Conservation (phyloP, 2,113 vertebrate genomes). For the Sylvietta virens region DNA sequence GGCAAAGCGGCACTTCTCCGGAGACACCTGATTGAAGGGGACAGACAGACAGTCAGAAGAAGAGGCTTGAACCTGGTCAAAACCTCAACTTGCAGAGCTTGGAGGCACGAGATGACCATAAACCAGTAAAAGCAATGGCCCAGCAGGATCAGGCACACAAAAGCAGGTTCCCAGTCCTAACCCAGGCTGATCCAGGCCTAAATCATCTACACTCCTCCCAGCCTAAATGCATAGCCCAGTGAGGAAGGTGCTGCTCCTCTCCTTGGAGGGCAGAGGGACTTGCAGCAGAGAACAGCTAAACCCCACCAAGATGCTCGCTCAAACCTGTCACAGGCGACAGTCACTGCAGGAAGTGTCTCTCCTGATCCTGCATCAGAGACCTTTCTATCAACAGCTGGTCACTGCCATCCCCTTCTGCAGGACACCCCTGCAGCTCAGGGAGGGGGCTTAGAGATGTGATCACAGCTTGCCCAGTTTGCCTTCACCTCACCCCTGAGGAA, state of each 20-base stretch:
- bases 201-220: not conserved
- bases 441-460: not conserved
- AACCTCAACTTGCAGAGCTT: not conserved
- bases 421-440: fast-evolving
- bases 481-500: not conserved
- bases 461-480: not conserved
- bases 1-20: slow-evolving; percentile 79
- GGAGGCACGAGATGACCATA: not conserved
- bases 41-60: not conserved
- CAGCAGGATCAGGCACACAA: not conserved
- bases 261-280: not conserved
- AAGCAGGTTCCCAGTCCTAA: not conserved
- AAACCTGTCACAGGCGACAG: not conserved
- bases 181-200: not conserved
- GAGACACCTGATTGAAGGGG: slow-evolving; percentile 68
- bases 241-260: not conserved
- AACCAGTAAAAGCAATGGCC: not conserved
- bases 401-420: not conserved
- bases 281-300: not conserved
- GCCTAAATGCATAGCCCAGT: not conserved
- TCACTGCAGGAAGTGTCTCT: not conserved
- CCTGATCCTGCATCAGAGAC: not conserved
- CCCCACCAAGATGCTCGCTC: not conserved
- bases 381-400: fast-evolving
- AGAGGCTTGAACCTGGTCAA: not conserved